Percentiles rank a stretch among this genome's conserved stretches.
phyloP scores from a whole-genome alignment of 2,888 invertebrate species.

The Ischnura elegans region DNA sequence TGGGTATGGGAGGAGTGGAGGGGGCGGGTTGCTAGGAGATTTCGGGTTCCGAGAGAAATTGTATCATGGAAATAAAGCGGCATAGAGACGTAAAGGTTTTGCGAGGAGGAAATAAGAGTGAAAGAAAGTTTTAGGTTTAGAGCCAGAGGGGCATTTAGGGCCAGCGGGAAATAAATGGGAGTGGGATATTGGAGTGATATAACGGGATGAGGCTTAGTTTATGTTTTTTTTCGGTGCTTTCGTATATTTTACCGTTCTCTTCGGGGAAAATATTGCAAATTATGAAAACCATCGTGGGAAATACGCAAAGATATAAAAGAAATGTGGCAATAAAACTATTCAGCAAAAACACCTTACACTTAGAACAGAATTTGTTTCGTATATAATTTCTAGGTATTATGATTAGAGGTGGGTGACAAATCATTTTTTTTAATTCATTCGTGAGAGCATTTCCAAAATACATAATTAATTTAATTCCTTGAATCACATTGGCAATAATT shows the following conservation, averaged over 20 bases:
- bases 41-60: slow-evolving; percentile 34
- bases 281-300: background rate
- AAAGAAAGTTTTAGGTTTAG: background rate
- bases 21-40: background rate
- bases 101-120: background rate
- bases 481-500: too few relatives aligned
- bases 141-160: background rate
- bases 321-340: too few relatives aligned
- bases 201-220: background rate
- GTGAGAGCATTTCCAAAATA: too few relatives aligned
- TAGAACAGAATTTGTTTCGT: too few relatives aligned
- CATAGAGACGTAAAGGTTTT: background rate
- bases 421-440: too few relatives aligned
- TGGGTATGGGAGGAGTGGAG: background rate
- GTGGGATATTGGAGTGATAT: background rate
- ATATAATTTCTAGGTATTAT: too few relatives aligned
- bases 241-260: background rate
- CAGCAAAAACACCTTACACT: too few relatives aligned
- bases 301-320: too few relatives aligned
- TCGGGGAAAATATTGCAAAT: background rate
- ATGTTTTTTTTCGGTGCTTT: background rate
- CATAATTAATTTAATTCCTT: too few relatives aligned
- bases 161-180: background rate
- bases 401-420: too few relatives aligned
- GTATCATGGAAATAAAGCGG: slow-evolving; percentile 31